Evolutionary conservation across 2,113 vertebrate species (phyloP).

Genomic region (Herpetotheres cachinnans): DNA sequence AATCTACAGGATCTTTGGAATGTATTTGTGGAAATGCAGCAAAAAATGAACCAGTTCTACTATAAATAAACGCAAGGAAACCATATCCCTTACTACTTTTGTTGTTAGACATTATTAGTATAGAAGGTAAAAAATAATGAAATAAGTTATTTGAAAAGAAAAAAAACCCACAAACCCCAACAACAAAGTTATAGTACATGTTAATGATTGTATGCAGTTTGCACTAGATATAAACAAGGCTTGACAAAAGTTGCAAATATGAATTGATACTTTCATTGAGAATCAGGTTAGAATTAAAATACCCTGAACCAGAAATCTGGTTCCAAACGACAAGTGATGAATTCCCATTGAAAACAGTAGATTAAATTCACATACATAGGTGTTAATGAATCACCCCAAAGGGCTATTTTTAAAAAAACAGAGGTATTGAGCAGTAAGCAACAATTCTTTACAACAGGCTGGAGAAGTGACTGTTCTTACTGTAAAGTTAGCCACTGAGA

Average conservation of each 20-base stretch:
- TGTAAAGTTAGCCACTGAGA: rapidly evolving
- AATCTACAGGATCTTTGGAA: background rate
- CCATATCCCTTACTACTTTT: background rate
- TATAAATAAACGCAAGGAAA: background rate
- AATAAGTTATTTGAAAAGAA: background rate
- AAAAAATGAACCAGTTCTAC: background rate
- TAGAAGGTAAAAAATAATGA: background rate
- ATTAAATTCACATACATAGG: background rate
- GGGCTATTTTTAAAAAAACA: background rate
- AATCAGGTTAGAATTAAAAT: background rate
- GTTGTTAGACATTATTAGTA: background rate
- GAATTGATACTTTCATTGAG: background rate
- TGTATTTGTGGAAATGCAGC: background rate
- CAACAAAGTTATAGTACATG: background rate
- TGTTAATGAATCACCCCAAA: background rate
- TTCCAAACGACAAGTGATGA: background rate
- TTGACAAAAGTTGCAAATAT: background rate
- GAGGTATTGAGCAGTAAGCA: background rate
- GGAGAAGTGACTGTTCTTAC: background rate
- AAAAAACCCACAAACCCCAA: background rate
- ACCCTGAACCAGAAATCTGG: background rate
- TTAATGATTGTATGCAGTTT: background rate
- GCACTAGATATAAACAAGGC: background rate
- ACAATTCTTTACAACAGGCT: background rate
- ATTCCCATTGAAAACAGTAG: background rate